Evolutionary conservation across 2,888 invertebrate genomes (phyloP).

Genomic region (Catotricha subobsoleta): DNA sequence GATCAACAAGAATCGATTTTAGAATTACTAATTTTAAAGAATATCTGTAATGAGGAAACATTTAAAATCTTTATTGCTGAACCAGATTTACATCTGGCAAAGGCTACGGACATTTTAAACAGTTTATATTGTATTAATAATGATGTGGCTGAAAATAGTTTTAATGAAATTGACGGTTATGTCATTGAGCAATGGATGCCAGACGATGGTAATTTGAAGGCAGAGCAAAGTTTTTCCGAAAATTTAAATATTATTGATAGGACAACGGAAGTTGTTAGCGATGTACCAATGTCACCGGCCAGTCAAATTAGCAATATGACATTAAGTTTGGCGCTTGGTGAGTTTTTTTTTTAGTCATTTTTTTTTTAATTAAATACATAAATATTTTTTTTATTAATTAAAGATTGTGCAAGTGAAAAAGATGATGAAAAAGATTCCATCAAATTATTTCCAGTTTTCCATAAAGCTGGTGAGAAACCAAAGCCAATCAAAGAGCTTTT

Average conservation of each 20-base stretch:
- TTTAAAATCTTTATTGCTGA: conserved; percentile 26
- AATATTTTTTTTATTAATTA: too few species aligned
- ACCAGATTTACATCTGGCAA: conserved; percentile 24
- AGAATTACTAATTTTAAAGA: conserved; percentile 24
- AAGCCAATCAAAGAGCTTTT: neutral
- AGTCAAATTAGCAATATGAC: conserved; percentile 34
- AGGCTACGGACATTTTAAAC: conserved; percentile 23
- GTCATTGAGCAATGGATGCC: neutral
- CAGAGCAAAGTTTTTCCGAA: neutral
- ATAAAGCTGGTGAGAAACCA: conserved; percentile 13
- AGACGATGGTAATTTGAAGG: neutral
- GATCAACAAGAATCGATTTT: conserved; percentile 23
- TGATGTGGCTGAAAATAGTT: neutral
- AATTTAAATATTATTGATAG: neutral
- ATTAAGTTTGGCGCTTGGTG: conserved; percentile 28
- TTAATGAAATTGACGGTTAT: too few species aligned
- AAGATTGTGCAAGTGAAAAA: too few species aligned
- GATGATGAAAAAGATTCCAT: neutral
- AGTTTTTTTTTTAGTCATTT: too few species aligned
- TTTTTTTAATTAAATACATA: too few species aligned
- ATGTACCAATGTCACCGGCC: conserved; percentile 29
- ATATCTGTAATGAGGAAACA: conserved; percentile 26
- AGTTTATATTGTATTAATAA: conserved; percentile 1
- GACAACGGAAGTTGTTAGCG: neutral
- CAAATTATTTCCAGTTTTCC: conserved; percentile 33